Conservation (phyloP, 64 coral and sea anemone genomes). For the Catalaphyllia jardinei region DNA sequence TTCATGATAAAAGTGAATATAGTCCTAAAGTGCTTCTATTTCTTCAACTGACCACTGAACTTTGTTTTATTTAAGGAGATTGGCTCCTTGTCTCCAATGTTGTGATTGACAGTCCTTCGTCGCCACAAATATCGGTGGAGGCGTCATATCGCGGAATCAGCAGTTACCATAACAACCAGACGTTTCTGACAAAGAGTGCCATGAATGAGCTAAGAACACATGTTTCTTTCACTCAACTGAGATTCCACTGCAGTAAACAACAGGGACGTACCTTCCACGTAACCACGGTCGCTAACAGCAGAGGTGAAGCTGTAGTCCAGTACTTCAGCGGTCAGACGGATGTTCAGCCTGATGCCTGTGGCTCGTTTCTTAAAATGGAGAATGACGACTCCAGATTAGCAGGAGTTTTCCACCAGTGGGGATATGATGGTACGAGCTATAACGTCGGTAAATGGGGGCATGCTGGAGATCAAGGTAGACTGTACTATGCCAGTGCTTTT, state of each 20-base stretch:
- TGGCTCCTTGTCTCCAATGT: background rate
- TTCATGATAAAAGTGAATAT: too few species aligned
- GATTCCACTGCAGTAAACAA: constrained; percentile 16
- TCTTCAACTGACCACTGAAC: background rate
- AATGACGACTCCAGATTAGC: background rate
- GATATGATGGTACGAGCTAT: background rate
- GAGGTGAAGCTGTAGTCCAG: constrained; percentile 18
- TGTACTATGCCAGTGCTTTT: too few species aligned
- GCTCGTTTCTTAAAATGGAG: background rate
- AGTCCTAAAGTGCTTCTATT: too few species aligned
- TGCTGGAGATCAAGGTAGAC: too few species aligned
- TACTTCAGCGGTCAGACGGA: background rate
- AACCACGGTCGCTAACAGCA: background rate
- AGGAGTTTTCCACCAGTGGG: background rate
- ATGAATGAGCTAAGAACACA: background rate
- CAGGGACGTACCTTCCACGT: constrained; percentile 18
- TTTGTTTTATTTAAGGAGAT: background rate
- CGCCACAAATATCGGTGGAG: background rate
- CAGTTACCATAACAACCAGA: background rate
- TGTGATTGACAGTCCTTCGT: background rate
- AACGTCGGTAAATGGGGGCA: background rate
- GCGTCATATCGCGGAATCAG: background rate
- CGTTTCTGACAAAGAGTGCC: background rate
- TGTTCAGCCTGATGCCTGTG: background rate
- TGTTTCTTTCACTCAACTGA: background rate